phyloP scores from a whole-genome alignment of 2,113 vertebrate species.

The Pedionomus torquatus region DNA sequence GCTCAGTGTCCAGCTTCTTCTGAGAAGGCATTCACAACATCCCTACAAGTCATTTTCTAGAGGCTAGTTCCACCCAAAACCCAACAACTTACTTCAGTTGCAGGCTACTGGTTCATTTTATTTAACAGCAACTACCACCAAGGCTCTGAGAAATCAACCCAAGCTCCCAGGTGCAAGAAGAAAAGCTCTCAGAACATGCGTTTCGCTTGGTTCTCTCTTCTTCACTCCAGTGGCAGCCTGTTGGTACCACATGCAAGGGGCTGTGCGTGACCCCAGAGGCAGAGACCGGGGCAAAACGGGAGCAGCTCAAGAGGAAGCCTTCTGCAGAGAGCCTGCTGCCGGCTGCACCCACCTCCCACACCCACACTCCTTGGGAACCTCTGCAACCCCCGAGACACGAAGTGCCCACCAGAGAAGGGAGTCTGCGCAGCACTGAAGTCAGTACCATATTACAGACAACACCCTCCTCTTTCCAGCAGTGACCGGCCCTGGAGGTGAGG shows the following conservation, averaged over 20 bases:
- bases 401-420: background rate
- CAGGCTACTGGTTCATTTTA: background rate
- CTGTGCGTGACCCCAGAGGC: background rate
- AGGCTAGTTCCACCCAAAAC: background rate
- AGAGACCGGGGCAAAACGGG: background rate
- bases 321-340: background rate
- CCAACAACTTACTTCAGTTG: background rate
- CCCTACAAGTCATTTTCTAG: background rate
- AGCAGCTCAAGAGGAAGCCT: background rate
- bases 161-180: background rate
- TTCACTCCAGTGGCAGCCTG: background rate
- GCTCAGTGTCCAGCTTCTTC: background rate
- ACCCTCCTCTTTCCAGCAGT: background rate
- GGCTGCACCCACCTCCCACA: background rate
- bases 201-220: background rate
- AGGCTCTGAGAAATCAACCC: background rate
- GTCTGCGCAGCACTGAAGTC: background rate
- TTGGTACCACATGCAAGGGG: background rate
- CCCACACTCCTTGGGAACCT: background rate
- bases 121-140: background rate
- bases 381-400: background rate
- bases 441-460: background rate
- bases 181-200: background rate
- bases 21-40: background rate
- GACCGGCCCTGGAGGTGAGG: background rate